phyloP scores from a whole-genome alignment of 2,113 vertebrate species.

The Smithornis capensis region DNA sequence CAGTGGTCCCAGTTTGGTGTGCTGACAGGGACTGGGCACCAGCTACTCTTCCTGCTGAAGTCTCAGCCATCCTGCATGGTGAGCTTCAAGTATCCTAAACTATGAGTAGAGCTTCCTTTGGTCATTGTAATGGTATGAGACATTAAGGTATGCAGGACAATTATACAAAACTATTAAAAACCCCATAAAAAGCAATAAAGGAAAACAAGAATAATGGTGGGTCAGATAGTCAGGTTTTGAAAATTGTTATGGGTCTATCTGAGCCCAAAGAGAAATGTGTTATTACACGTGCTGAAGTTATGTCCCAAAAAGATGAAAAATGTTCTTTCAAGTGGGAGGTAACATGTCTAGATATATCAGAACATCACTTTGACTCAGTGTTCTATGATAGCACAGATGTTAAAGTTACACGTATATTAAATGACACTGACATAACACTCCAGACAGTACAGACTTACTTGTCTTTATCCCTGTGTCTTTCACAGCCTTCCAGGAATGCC shows the following conservation, averaged over 20 bases:
- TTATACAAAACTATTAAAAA: not conserved
- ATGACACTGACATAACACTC: not conserved
- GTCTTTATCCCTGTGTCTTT: constrained; percentile 30
- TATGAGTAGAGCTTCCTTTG: not conserved
- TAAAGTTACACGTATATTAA: not conserved
- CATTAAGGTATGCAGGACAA: not conserved
- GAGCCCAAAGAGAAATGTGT: not conserved
- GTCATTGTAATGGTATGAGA: not conserved
- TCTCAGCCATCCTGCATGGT: not conserved
- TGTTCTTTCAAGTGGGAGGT: not conserved
- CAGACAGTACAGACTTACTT: not conserved
- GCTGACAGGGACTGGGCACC: not conserved
- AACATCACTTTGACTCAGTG: not conserved
- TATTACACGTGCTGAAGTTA: not conserved
- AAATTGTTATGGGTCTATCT: not conserved
- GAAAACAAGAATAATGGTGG: not conserved
- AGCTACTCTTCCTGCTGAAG: not conserved
- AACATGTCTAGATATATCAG: not conserved
- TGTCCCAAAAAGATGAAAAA: not conserved
- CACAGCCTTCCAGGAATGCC: constrained; percentile 38
- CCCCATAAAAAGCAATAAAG: not conserved
- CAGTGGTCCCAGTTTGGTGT: rapidly evolving
- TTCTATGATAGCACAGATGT: not conserved
- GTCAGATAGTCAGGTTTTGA: not conserved
- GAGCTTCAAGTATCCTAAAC: not conserved